Conservation (phyloP, 2,113 vertebrate species). For the Mastomys coucha region DNA sequence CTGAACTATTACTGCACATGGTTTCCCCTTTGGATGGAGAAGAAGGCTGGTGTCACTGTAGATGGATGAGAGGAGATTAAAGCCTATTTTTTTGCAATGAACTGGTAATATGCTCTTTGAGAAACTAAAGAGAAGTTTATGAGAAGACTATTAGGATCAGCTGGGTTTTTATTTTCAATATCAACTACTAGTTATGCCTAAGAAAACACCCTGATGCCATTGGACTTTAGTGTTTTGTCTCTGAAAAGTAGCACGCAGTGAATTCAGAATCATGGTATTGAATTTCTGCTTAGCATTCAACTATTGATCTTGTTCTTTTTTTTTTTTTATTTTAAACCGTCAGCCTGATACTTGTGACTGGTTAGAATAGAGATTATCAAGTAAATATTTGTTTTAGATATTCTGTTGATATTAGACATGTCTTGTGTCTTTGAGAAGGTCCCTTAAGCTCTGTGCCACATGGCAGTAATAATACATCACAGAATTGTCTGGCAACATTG, state of each 20-base stretch:
- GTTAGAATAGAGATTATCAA: neutral
- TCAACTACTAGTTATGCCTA: constrained; percentile 2
- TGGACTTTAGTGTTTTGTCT: constrained; percentile 9
- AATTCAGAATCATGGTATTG: neutral
- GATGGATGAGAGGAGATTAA: constrained; percentile 71
- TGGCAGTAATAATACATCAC: neutral
- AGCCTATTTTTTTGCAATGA: constrained; percentile 50
- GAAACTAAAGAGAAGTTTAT: constrained; percentile 65
- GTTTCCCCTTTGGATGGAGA: constrained; percentile 62
- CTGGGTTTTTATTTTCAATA: constrained; percentile 68
- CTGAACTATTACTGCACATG: constrained; percentile 81
- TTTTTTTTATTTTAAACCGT: neutral
- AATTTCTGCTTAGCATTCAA: constrained; percentile 24
- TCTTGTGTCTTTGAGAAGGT: constrained; percentile 16
- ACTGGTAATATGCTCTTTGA: constrained; percentile 47
- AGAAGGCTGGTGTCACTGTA: constrained; percentile 50
- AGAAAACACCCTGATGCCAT: neutral
- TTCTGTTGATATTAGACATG: neutral
- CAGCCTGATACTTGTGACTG: neutral
- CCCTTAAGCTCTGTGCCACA: constrained; percentile 24
- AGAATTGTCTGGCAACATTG: neutral
- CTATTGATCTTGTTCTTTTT: neutral
- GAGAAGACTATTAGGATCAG: constrained; percentile 45
- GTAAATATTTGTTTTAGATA: constrained; percentile 2
- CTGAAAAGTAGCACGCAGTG: neutral